Conservation (phyloP, 1,140 invertebrate genomes). For the Diachasmimorpha longicaudata region DNA sequence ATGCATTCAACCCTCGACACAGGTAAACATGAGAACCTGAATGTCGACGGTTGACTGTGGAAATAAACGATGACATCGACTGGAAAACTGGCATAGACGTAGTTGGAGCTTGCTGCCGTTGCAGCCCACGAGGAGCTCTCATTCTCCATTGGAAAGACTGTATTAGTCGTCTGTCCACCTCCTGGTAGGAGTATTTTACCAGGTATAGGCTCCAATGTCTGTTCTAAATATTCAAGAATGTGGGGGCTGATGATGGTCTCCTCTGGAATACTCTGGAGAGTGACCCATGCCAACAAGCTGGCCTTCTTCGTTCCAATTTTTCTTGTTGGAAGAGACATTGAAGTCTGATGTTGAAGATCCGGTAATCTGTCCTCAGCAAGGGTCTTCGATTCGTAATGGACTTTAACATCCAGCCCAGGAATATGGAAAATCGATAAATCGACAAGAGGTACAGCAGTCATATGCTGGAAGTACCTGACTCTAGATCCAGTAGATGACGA, state of each 20-base stretch:
- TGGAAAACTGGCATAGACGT: conserved; percentile 92
- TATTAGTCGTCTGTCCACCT: conserved; percentile 47
- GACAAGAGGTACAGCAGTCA: conserved; percentile 64
- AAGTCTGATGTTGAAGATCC: conserved; percentile 39
- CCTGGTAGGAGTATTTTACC: conserved; percentile 66
- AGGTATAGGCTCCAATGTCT: conserved; percentile 92
- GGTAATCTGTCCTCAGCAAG: conserved; percentile 67
- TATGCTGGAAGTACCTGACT: conserved; percentile 59
- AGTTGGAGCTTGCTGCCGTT: conserved; percentile 71
- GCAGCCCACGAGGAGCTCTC: conserved; percentile 58
- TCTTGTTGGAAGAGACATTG: conserved; percentile 48
- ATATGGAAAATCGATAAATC: conserved; percentile 94
- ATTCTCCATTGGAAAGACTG: conserved; percentile 50
- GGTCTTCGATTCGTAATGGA: conserved; percentile 87
- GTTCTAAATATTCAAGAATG: conserved; percentile 92
- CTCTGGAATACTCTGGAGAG: conserved; percentile 93
- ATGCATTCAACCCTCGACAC: conserved; percentile 96
- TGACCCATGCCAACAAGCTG: conserved; percentile 94
- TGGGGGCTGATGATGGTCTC: conserved; percentile 95
- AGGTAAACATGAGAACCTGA: conserved; percentile 92
- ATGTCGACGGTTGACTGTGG: conserved; percentile 96
- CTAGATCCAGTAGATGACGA: conserved; percentile 59
- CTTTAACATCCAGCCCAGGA: conserved; percentile 80
- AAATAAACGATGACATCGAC: conserved; percentile 99
- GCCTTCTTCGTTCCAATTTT: conserved; percentile 85